Conservation (phyloP, 2,113 vertebrate genomes). For the Meleagris gallopavo region DNA sequence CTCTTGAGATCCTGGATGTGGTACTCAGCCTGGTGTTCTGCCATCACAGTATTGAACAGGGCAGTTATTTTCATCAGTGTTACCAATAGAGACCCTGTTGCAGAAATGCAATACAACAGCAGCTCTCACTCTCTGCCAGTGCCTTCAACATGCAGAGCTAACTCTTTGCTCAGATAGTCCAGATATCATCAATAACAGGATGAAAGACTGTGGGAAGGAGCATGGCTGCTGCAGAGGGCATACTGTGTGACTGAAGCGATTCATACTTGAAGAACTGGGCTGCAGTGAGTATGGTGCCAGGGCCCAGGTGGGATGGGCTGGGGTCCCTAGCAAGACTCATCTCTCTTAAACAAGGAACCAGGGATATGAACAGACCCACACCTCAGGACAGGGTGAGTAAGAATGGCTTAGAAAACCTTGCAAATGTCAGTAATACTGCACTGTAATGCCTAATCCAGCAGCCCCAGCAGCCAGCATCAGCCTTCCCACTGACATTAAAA, state of each 20-base stretch:
- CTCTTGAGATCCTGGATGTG: background rate
- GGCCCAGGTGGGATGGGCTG: background rate
- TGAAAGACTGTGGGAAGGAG: background rate
- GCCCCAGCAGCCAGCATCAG: background rate
- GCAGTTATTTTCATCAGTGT: background rate
- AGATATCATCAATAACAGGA: background rate
- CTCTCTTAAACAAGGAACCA: background rate
- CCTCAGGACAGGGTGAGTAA: rapidly evolving
- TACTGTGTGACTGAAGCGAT: background rate
- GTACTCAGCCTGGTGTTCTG: background rate
- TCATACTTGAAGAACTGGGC: background rate
- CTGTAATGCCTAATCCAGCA: background rate
- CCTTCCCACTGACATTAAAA: constrained; percentile 50
- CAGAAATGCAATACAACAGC: background rate
- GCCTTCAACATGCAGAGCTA: background rate
- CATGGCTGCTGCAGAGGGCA: background rate
- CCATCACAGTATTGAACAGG: background rate
- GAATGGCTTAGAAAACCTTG: background rate
- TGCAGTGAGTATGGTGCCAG: rapidly evolving
- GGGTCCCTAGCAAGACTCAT: too few species aligned
- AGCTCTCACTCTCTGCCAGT: background rate
- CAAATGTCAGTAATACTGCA: background rate
- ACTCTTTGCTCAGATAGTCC: background rate
- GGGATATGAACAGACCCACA: background rate
- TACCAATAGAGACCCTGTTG: background rate